Evolutionary conservation across 2,797 vertebrate species (phyloP).

Genomic region (Alfaro cultratus): DNA sequence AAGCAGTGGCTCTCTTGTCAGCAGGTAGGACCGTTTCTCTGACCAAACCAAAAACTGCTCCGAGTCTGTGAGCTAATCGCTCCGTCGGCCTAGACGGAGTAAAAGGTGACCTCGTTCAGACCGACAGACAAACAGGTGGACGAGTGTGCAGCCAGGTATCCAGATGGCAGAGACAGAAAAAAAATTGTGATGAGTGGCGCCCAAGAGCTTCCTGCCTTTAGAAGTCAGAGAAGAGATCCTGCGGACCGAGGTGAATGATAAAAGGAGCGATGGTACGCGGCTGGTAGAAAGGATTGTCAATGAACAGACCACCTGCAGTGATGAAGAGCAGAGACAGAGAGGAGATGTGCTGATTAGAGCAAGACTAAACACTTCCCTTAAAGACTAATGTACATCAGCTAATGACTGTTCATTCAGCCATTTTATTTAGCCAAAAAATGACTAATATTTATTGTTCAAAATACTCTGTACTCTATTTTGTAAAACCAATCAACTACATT

Average conservation of each 20-base stretch:
- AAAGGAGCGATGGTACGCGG: conserved; percentile 96
- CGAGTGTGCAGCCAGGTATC: conserved; percentile 41
- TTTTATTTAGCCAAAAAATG: not conserved
- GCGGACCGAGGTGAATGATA: conserved; percentile 98
- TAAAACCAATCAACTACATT: not conserved
- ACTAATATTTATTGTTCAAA: not conserved
- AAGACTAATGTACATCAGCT: not conserved
- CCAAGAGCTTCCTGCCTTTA: conserved; percentile 83
- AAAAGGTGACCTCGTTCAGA: conserved; percentile 42
- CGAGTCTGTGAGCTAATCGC: conserved; percentile 34
- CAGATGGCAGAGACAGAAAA: conserved; percentile 35
- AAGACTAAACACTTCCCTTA: not conserved
- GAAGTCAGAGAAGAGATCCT: conserved; percentile 99
- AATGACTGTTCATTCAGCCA: not conserved
- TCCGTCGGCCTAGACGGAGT: conserved; percentile 36
- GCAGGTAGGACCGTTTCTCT: conserved; percentile 29
- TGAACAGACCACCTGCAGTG: conserved; percentile 98
- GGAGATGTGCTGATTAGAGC: conserved; percentile 23
- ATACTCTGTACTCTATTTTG: not conserved
- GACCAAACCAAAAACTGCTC: conserved; percentile 28
- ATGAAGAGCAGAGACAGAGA: conserved; percentile 85
- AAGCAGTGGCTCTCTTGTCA: conserved; percentile 44
- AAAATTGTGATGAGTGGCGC: conserved; percentile 33
- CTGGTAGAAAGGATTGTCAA: conserved; percentile 99
- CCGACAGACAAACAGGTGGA: conserved; percentile 32